Conservation (phyloP, 2,888 invertebrate species). For the Eristalis arbustorum region DNA sequence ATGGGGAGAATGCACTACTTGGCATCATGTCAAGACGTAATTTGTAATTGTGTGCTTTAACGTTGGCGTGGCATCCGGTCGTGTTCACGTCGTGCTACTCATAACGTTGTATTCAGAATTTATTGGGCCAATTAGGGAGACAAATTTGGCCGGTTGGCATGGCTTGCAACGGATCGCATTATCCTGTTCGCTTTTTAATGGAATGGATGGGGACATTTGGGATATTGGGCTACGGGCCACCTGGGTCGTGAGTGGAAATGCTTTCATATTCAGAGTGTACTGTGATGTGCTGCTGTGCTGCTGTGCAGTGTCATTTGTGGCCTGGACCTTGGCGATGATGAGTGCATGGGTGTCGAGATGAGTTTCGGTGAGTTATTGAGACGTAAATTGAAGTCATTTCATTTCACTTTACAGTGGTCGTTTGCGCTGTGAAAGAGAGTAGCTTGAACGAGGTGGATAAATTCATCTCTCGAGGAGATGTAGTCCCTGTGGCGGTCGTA, state of each 20-base stretch:
- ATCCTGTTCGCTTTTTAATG: neutral
- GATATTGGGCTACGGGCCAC: neutral
- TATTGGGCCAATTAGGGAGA: constrained; percentile 50
- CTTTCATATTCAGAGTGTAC: neutral
- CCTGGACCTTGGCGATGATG: neutral
- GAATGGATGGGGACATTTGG: neutral
- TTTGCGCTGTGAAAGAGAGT: neutral
- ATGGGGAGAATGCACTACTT: constrained; percentile 22
- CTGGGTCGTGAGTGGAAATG: neutral
- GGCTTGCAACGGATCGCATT: neutral
- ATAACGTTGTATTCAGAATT: constrained; percentile 29
- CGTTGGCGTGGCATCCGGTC: constrained; percentile 20
- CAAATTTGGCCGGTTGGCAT: constrained; percentile 30
- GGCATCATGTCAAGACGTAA: constrained; percentile 55
- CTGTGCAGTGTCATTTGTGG: neutral
- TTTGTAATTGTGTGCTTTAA: constrained; percentile 39
- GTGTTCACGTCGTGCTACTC: constrained; percentile 13
- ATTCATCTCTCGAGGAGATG: neutral
- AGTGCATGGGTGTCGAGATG: neutral
- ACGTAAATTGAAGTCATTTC: neutral
- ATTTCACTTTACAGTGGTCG: neutral
- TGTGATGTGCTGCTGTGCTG: neutral
- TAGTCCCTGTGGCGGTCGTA: neutral
- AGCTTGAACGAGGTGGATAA: neutral
- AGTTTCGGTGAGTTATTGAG: neutral